Conservation (phyloP, 1,140 invertebrate species). For the Thaumatotibia leucotreta region DNA sequence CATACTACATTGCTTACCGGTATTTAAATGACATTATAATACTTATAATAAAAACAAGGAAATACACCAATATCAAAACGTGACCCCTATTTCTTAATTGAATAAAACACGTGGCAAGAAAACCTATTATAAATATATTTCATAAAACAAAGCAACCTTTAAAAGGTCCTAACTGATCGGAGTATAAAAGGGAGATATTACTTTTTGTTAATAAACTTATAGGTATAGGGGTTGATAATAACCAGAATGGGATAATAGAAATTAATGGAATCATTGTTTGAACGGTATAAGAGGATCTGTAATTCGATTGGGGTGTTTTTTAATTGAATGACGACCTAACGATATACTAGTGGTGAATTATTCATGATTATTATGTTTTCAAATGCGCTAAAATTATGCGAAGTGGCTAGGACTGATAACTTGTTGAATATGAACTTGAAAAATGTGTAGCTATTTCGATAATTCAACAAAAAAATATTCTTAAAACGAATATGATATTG, state of each 20-base stretch:
- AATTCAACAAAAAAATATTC: too few species aligned
- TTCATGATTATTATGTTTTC: too few species aligned
- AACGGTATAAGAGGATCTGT: not conserved
- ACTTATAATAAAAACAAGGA: not conserved
- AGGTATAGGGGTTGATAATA: not conserved
- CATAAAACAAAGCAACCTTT: not conserved
- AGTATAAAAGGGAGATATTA: not conserved
- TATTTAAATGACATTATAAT: too few species aligned
- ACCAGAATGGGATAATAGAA: not conserved
- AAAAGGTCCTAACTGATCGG: not conserved
- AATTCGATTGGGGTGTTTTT: not conserved
- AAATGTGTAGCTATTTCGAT: too few species aligned
- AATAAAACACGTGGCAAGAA: not conserved
- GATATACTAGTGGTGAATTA: too few species aligned
- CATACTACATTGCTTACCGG: too few species aligned
- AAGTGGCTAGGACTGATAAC: too few species aligned
- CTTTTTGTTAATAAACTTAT: not conserved
- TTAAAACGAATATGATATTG: too few species aligned
- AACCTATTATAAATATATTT: not conserved
- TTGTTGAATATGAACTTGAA: too few species aligned
- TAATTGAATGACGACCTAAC: not conserved
- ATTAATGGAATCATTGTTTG: not conserved
- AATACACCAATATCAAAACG: not conserved
- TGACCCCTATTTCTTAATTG: not conserved
- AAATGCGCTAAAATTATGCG: too few species aligned